Percentiles rank a stretch among this genome's conserved stretches.
Evolutionary conservation across 2,113 vertebrate species (phyloP).

Genomic region (Neoarius graeffei): DNA sequence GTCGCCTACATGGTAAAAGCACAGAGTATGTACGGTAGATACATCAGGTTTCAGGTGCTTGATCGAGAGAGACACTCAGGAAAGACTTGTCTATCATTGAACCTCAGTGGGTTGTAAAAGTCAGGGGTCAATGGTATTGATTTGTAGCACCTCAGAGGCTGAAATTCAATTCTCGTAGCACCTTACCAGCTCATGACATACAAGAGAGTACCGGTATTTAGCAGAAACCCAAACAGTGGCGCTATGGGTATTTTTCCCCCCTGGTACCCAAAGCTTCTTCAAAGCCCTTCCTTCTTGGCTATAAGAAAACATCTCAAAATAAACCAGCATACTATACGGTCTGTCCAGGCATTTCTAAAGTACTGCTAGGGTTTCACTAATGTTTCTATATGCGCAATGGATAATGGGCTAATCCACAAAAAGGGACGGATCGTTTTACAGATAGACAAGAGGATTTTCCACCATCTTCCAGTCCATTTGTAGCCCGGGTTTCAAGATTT

Average conservation of each 20-base stretch:
- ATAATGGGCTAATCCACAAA: slow-evolving; percentile 46
- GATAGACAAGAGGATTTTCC: slow-evolving; percentile 46
- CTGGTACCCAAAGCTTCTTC: slow-evolving; percentile 9
- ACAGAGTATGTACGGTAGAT: slow-evolving; percentile 26
- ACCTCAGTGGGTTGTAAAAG: slow-evolving; percentile 57
- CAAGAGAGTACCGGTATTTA: slow-evolving; percentile 47
- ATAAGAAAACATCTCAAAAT: not conserved
- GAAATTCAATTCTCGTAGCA: slow-evolving; percentile 56
- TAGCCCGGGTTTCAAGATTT: slow-evolving; percentile 2
- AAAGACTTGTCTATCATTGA: slow-evolving; percentile 52
- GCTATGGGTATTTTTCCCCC: not conserved
- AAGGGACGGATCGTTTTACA: slow-evolving; percentile 43
- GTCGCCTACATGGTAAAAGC: not conserved
- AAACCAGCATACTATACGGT: slow-evolving; percentile 17
- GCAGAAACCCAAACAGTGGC: slow-evolving; percentile 40
- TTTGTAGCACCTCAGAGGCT: slow-evolving; percentile 51
- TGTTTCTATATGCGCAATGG: slow-evolving; percentile 42
- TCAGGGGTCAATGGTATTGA: slow-evolving; percentile 57
- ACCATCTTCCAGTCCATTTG: slow-evolving; percentile 34
- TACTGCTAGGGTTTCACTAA: slow-evolving; percentile 45
- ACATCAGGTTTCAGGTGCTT: slow-evolving; percentile 40
- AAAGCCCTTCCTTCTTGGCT: not conserved
- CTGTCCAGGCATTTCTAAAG: slow-evolving; percentile 4
- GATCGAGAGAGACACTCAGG: slow-evolving; percentile 49
- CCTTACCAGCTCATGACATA: slow-evolving; percentile 45